phyloP scores from a whole-genome alignment of 2,797 vertebrate genomes.

The Alcedo atthis region DNA sequence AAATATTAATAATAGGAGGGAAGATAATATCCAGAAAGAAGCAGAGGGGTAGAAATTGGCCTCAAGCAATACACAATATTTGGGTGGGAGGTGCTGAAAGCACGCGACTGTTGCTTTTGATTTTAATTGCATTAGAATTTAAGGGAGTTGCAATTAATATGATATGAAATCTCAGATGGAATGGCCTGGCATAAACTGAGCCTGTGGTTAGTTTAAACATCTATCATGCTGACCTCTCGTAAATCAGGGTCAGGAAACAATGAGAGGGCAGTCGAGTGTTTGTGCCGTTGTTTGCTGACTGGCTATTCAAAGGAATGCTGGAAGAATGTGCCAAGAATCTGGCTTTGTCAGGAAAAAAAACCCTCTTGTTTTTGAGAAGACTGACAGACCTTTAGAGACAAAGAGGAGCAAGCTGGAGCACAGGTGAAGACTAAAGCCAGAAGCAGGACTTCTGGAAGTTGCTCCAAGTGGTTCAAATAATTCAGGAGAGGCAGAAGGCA shows the following conservation, averaged over 20 bases:
- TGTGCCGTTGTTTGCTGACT: slow-evolving; percentile 55
- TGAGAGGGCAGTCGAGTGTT: slow-evolving; percentile 38
- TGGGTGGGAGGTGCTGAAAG: slow-evolving; percentile 14
- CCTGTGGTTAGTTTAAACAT: slow-evolving; percentile 45
- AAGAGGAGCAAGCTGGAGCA: fast-evolving
- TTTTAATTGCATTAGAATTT: neutral
- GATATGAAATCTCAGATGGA: slow-evolving; percentile 17
- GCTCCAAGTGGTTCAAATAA: neutral
- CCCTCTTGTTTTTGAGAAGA: neutral
- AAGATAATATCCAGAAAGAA: neutral
- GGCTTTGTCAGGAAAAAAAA: slow-evolving; percentile 17
- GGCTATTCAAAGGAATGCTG: slow-evolving; percentile 53
- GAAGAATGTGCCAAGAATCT: slow-evolving; percentile 60
- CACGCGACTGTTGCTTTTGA: neutral
- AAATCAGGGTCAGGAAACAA: slow-evolving; percentile 64
- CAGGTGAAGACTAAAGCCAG: neutral
- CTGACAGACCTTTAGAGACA: neutral
- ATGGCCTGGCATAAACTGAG: neutral
- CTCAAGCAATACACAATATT: neutral
- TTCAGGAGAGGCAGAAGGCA: neutral
- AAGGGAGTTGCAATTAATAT: neutral
- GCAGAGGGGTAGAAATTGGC: neutral
- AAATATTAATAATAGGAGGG: neutral
- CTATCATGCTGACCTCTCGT: slow-evolving; percentile 9
- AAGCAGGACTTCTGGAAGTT: neutral